Base-by-base conservation (phyloP, 2,888 invertebrate species). In the Pyrgus malvae region DNA sequence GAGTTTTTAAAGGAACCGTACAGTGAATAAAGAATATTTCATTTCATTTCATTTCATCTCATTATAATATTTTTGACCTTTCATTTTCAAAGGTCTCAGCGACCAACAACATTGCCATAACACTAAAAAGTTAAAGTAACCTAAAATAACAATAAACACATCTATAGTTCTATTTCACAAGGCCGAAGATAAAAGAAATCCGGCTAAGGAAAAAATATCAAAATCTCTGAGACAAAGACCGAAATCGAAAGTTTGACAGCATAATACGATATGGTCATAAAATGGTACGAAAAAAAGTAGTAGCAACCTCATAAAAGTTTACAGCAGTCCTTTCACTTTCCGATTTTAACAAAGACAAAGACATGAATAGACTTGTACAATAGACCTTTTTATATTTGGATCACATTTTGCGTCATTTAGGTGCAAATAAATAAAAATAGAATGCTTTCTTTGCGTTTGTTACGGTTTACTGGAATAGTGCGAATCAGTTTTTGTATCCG, bases 281-380 rank as follows among this genome's bases (percentile, higher is more conserved):
- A 77, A 67, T 64, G 61, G 62, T 63, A 63, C 57, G 60, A 64
- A 65, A 67, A 69, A 71, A 67, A 63, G 64, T 58, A 74, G 78
- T 79, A 81, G 80, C 78, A 50, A 53, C 56, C 60, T 57, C 63
- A 37, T 48, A 50, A 51, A 55, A 51, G 45, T 59, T 53, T 53
- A 53, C 21, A 21, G 21, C 16, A 8, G 19, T 12, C 58, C 60
- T 57, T 60, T 80, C 70, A 82, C 85, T 85, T 85, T 86, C 81
- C 75, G 77, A 14, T 29, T 50, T 21, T 49, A n/a, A 42, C 45
- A 29, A 45, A 38, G 38, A 6, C 14, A 35, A 4, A 14, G 11
- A 33, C 12, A 2, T 31, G 11, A 6, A 23, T 23, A 33, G 14
- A 11, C 11, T 33, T 33, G 14, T 33, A 37, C n/a, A 37, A 8